Base-by-base conservation (phyloP, 2,113 vertebrate genomes). In the Hippolais icterina region DNA sequence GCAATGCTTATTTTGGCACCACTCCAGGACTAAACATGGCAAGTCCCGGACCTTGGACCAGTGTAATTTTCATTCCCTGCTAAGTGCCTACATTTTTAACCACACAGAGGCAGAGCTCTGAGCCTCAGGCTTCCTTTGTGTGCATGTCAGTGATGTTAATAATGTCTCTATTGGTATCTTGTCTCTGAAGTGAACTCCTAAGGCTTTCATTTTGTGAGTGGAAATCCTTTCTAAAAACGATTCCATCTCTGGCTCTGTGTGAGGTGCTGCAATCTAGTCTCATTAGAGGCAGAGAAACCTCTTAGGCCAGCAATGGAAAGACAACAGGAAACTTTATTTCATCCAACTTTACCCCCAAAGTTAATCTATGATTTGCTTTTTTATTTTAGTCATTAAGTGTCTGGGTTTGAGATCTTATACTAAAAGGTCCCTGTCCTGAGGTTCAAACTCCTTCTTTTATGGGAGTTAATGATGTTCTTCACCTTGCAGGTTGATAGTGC, bases 131-230 rank as follows among this genome's bases (percentile, higher is more conserved):
- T 97, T 95, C 95, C 88, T 97, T 97, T 97, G 92, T 97, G 92
- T 95, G 94, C 89, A 85, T 97, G 96, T 97, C 97, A 97, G 92
- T 86, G 94, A 95, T 97, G 97, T 95, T 97, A 97, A 97, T 97
- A 96, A 97, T 91, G 96, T 96, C 96, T 96, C 96, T 91, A 94
- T 97, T 96, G 96, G 95, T 96, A 94, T 97, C 96, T 96, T 96
- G 96, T 97, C 96, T 97, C 92, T 97, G 96, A 97, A 97, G 92
- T 93, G 89, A 97, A 96, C 93, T 97, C 95, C 92, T 93, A 95
- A 96, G 93, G 92, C 94, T 97, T 95, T 96, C 89, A 90, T 96
- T 96, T 88, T 95, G 92, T 77, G 93, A 95, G 89, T 93, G 85
- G 95, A 95, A 97, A 96, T 97, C 93, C 89, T 91, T 85, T 94